Evolutionary conservation across 2,113 vertebrate genomes (phyloP).

Genomic region (Callipepla californica): DNA sequence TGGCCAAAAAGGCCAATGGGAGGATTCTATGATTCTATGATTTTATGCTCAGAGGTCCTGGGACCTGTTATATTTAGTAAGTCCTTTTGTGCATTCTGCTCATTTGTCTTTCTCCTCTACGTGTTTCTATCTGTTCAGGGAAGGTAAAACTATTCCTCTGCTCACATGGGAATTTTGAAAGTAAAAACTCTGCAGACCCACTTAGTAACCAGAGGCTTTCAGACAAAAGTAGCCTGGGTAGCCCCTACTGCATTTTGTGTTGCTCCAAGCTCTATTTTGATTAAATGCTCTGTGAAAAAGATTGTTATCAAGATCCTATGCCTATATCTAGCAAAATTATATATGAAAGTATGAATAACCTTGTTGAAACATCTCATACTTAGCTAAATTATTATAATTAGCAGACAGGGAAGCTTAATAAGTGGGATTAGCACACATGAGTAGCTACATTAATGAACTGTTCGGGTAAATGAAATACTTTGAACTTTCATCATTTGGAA

Average conservation of each 20-base stretch:
- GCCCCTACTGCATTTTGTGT: background rate
- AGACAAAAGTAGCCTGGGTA: background rate
- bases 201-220: background rate
- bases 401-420: conserved; percentile 8
- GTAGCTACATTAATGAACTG: conserved; percentile 38
- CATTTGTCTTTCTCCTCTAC: background rate
- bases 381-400: conserved; percentile 47
- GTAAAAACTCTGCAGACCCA: background rate
- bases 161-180: background rate
- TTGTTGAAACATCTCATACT: conserved; percentile 41
- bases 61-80: background rate
- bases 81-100: background rate
- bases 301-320: background rate
- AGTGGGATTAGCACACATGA: conserved; percentile 39
- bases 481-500: conserved; percentile 46
- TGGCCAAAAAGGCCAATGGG: too few species aligned
- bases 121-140: background rate
- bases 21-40: too few species aligned
- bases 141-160: background rate
- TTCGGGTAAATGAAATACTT: conserved; percentile 45
- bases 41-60: background rate
- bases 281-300: conserved; percentile 16
- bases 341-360: conserved; percentile 9
- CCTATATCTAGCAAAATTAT: conserved; percentile 20
- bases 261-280: background rate